Evolutionary conservation across 2,797 vertebrate genomes (phyloP).

Genomic region (Scyliorhinus canicula): DNA sequence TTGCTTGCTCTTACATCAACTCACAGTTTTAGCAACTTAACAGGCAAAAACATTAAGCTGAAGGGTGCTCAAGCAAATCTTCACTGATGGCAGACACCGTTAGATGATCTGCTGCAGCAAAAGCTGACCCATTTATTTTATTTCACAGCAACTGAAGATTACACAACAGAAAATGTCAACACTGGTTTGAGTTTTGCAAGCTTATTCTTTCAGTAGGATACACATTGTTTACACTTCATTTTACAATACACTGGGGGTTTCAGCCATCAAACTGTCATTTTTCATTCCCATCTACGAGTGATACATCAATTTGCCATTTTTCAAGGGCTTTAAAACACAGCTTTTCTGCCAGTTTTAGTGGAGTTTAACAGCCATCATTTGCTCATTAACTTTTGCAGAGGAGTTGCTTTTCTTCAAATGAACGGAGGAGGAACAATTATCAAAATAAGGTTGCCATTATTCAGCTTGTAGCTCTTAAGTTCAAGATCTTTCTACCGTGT

Average conservation of each 20-base stretch:
- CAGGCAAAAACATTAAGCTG: neutral
- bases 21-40: neutral
- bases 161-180: conserved; percentile 18
- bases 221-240: conserved; percentile 14
- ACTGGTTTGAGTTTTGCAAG: neutral
- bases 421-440: neutral
- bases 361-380: neutral
- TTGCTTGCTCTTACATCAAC: too few species aligned
- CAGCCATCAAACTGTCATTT: conserved; percentile 30
- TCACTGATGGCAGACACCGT: too few species aligned
- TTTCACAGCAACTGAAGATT: conserved; percentile 4
- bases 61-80: neutral
- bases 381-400: neutral
- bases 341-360: conserved; percentile 12
- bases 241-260: conserved; percentile 5
- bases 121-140: neutral
- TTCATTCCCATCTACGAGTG: neutral
- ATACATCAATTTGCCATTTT: conserved; percentile 24
- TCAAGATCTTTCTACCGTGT: neutral
- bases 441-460: too few species aligned
- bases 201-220: conserved; percentile 16
- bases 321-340: neutral
- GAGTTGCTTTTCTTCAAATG: neutral
- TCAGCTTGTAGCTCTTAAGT: neutral
- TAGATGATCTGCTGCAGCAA: neutral